phyloP scores from a whole-genome alignment of 2,888 invertebrate species.

The Agrotis puta region DNA sequence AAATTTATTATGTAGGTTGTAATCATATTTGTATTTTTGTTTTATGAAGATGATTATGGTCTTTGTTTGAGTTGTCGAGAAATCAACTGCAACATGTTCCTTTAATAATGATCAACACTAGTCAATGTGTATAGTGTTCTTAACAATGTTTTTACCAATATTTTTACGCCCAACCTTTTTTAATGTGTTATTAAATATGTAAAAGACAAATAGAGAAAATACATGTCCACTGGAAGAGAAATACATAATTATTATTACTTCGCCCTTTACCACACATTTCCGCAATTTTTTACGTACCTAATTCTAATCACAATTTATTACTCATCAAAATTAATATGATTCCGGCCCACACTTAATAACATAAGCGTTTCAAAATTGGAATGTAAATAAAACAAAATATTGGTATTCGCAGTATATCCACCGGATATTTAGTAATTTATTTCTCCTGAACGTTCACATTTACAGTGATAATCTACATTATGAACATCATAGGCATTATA shows the following conservation, averaged over 20 bases:
- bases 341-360: constrained; percentile 1
- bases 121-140: no score
- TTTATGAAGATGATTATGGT: no score
- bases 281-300: constrained; percentile 1
- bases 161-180: no score
- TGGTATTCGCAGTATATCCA: constrained; percentile 88
- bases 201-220: no score
- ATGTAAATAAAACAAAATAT: constrained; percentile 81
- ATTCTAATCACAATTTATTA: constrained; percentile 7
- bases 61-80: neutral
- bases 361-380: constrained; percentile 12
- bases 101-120: neutral
- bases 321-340: neutral
- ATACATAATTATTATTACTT: neutral
- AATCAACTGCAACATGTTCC: neutral
- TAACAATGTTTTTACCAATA: no score
- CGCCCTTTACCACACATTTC: neutral
- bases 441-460: constrained; percentile 85
- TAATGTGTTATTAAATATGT: no score
- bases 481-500: constrained; percentile 89
- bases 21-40: no score
- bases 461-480: constrained; percentile 86
- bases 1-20: no score
- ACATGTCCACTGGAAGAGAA: neutral
- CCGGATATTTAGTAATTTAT: constrained; percentile 87